Base-by-base conservation (phyloP, 2,888 invertebrate genomes). In the Odontocerum albicorne region DNA sequence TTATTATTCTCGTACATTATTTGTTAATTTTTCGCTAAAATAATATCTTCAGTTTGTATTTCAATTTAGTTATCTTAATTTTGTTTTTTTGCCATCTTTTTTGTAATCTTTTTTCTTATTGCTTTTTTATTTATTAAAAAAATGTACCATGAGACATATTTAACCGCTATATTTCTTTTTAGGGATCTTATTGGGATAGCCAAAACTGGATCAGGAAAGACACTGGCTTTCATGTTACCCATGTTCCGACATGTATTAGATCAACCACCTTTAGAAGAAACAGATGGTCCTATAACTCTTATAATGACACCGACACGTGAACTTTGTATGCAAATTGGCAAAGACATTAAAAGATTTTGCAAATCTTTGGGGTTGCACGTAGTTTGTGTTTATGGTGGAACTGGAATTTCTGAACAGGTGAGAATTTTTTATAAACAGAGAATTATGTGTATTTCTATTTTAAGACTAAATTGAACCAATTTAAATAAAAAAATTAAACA, bases 291-390 rank as follows among this genome's bases (percentile, higher is more conserved):
- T 0, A 91, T 99, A 52, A 88, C 96, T 0, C 83, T 99, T 31
- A 93, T 99, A 54, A 93, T 99, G 95, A 94, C 97, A 0, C 99
- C 99, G 0, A 99, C 99, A 0, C 81, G 99, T 59, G 99, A 99
- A 68, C 81, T 99, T 1, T 98, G 98, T 67, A 95, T 99, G 92
- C 99, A 99, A 75, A 99, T 99, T 51, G 95, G 95, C 39, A 84
- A 92, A 85, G 99, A 99, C 66, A 95, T 96, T 54, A 91, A 89
- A 63, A 95, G 92, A 70, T 99, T 99, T 67, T 90, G 93, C 1
- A 96, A 96, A 68, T 86, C 91, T 0, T 71, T 95, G 2, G 87
- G 87, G 2, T 70, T 99, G 57, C 84, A 88, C 33, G 92, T 92
- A 0, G 98, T 96, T 0, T 98, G 97, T 68, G 98, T 99, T 0